Evolutionary conservation across 2,888 invertebrate genomes (phyloP).

Genomic region (Bellardia pandia): DNA sequence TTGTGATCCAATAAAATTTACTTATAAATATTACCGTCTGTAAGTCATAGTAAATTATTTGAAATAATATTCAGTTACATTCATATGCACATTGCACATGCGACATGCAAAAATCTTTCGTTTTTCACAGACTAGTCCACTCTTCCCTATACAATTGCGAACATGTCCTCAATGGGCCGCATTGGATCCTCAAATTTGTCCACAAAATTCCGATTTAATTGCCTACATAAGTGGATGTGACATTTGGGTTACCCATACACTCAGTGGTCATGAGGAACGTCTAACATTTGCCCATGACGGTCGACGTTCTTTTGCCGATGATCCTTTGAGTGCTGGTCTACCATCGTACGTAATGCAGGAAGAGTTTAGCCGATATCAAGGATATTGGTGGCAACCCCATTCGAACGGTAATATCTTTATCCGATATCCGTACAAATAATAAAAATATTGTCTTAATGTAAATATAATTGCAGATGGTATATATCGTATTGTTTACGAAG

Average conservation of each 20-base stretch:
- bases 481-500: conserved; percentile 93
- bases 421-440: not conserved
- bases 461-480: conserved; percentile 86
- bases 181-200: conserved; percentile 90
- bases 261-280: conserved; percentile 88
- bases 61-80: too few relatives aligned
- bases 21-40: too few relatives aligned
- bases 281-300: conserved; percentile 89
- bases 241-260: conserved; percentile 91
- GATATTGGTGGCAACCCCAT: conserved; percentile 98
- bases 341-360: conserved; percentile 99
- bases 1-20: too few relatives aligned
- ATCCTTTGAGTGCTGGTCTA: conserved; percentile 95
- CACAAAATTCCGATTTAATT: conserved; percentile 88
- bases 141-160: conserved; percentile 88
- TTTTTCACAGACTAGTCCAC: conserved; percentile 84
- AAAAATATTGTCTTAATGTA: not conserved
- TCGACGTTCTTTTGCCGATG: conserved; percentile 89
- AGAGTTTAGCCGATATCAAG: conserved; percentile 97
- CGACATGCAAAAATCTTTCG: not conserved
- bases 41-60: too few relatives aligned
- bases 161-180: conserved; percentile 88
- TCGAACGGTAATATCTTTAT: conserved; percentile 85
- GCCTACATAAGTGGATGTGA: conserved; percentile 96
- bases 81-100: too few relatives aligned